A percentile compares a stretch with the other conserved stretches of the same genome.
Conservation (phyloP, 2,797 vertebrate genomes). For the Oreortyx pictus region DNA sequence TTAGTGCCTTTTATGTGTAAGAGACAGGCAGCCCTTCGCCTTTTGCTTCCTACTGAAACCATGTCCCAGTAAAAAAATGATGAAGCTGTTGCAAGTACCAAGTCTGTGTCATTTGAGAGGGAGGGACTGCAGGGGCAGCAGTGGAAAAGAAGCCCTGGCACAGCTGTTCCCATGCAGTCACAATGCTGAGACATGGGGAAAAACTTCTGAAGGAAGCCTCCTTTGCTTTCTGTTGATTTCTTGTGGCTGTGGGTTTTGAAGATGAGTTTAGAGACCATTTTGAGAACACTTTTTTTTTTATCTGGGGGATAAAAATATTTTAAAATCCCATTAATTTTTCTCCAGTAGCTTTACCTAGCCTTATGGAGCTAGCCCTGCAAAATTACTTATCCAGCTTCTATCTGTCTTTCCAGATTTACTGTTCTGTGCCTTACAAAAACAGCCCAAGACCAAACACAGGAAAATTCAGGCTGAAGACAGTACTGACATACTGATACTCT, state of each 20-base stretch:
- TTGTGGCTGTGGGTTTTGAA: neutral
- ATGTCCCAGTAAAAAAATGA: neutral
- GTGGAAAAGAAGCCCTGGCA: neutral
- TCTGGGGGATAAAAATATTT: neutral
- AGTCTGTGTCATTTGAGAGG: neutral
- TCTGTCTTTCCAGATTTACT: neutral
- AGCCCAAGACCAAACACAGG: neutral
- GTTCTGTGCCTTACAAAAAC: neutral
- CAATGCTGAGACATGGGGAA: neutral
- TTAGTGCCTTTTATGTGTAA: neutral
- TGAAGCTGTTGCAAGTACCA: neutral
- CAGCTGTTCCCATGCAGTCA: accelerated
- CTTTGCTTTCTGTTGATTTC: neutral
- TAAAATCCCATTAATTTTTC: neutral
- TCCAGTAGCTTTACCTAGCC: neutral
- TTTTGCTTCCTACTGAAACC: neutral
- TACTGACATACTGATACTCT: neutral
- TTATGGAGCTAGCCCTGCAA: neutral
- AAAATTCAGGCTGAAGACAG: neutral
- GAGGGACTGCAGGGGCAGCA: neutral
- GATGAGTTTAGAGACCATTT: neutral
- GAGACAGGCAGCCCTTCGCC: neutral
- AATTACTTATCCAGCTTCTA: neutral
- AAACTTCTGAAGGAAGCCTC: neutral
- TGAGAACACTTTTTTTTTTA: neutral